A percentile compares a stretch with the other conserved stretches of the same genome.
phyloP scores from a whole-genome alignment of 2,113 vertebrate species.

The Petroica traversi region DNA sequence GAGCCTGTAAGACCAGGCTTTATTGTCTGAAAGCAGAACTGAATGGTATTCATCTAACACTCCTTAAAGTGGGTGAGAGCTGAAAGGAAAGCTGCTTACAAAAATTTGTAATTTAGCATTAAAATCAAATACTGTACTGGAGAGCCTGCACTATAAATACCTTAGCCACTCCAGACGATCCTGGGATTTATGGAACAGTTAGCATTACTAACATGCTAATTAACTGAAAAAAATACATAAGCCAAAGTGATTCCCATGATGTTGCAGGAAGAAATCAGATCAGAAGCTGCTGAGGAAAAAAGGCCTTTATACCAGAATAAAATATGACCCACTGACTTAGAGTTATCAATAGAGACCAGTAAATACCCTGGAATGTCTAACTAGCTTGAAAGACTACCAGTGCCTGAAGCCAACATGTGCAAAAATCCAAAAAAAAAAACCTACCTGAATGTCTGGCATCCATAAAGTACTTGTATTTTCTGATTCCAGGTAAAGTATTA shows the following conservation, averaged over 20 bases:
- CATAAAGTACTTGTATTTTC: not conserved
- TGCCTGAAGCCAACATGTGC: not conserved
- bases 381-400: not conserved
- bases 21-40: constrained; percentile 15
- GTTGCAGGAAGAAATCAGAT: not conserved
- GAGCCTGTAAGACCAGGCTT: not conserved
- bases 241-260: not conserved
- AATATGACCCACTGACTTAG: not conserved
- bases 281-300: not conserved
- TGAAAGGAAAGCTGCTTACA: constrained; percentile 11
- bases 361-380: constrained; percentile 28
- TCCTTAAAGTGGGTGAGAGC: not conserved
- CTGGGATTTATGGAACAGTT: not conserved
- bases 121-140: not conserved
- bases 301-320: not conserved
- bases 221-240: not conserved
- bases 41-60: not conserved
- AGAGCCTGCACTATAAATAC: not conserved
- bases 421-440: constrained; percentile 13
- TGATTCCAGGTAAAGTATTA: constrained; percentile 42
- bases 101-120: not conserved
- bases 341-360: constrained; percentile 13
- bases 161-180: not conserved
- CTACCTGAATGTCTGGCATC: constrained; percentile 10
- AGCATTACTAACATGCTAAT: not conserved